Percentiles rank a stretch among this genome's conserved stretches.
These are phyloP conservation scores for Lates japonicus DNA, from an alignment of 2,797 vertebrate genomes.

Conservation along the genomic window DNA sequence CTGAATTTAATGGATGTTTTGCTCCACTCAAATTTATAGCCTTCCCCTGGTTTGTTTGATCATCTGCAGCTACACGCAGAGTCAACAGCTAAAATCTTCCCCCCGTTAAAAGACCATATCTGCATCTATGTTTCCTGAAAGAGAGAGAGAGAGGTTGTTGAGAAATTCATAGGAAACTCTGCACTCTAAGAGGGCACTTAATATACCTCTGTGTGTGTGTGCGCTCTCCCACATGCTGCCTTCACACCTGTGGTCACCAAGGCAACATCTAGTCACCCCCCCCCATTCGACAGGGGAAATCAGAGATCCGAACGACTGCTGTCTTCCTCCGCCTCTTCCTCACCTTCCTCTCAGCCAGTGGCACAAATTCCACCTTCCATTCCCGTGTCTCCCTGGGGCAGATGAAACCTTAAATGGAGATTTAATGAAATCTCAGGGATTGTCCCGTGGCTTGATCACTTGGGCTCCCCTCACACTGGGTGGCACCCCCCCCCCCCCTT, in stretches of 20 bases:
- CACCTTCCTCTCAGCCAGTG: conserved; percentile 54
- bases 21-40: conserved; percentile 35
- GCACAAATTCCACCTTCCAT: conserved; percentile 54
- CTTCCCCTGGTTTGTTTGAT: conserved; percentile 57
- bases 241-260: conserved; percentile 75
- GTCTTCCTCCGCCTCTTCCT: conserved; percentile 42
- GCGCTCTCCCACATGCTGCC: background rate
- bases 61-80: conserved; percentile 38
- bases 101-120: conserved; percentile 52
- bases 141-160: conserved; percentile 39
- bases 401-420: conserved; percentile 74
- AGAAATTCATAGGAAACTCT: conserved; percentile 49
- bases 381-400: conserved; percentile 52
- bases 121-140: conserved; percentile 38
- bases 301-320: conserved; percentile 62
- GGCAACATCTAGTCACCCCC: conserved; percentile 63
- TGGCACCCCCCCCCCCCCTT: conserved; percentile 40
- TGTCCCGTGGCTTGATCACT: conserved; percentile 73
- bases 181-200: conserved; percentile 9
- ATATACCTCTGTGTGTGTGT: conserved; percentile 12
- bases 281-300: conserved; percentile 65
- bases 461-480: conserved; percentile 27
- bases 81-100: conserved; percentile 44
- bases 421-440: conserved; percentile 79
- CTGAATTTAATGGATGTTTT: conserved; percentile 56